Evolutionary conservation across 2,888 invertebrate genomes (phyloP).

Genomic region (Tenthredo amoena): DNA sequence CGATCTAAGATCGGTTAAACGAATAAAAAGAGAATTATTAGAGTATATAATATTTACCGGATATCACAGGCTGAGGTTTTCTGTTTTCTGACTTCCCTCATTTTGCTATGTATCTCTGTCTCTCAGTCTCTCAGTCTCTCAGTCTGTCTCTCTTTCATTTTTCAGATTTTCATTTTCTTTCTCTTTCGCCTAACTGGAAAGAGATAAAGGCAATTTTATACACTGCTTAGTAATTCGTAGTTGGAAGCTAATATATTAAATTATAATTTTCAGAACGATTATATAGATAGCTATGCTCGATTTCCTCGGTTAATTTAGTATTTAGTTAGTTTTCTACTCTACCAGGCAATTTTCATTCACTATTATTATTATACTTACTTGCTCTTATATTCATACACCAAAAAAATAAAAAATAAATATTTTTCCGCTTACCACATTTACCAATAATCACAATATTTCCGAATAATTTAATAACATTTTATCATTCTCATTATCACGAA

Average conservation of each 20-base stretch:
- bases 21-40: conserved; percentile 47
- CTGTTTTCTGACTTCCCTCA: conserved; percentile 45
- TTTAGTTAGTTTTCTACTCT: conserved; percentile 62
- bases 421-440: neutral
- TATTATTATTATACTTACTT: conserved; percentile 70
- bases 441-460: neutral
- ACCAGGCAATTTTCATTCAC: conserved; percentile 71
- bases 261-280: neutral
- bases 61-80: conserved; percentile 35
- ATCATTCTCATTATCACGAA: neutral
- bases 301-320: neutral
- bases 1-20: conserved; percentile 31
- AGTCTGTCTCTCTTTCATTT: conserved; percentile 25
- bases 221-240: conserved; percentile 10
- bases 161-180: conserved; percentile 36
- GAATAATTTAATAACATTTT: neutral
- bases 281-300: neutral
- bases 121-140: conserved; percentile 49
- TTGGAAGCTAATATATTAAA: conserved; percentile 22
- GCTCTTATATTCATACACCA: neutral
- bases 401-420: neutral
- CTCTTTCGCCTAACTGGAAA: conserved; percentile 56
- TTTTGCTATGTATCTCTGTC: conserved; percentile 39
- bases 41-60: conserved; percentile 51
- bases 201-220: conserved; percentile 56